Percentiles rank a stretch among this genome's conserved stretches.
Evolutionary conservation across 2,797 vertebrate species (phyloP).

Genomic region (Semaprochilodus insignis): DNA sequence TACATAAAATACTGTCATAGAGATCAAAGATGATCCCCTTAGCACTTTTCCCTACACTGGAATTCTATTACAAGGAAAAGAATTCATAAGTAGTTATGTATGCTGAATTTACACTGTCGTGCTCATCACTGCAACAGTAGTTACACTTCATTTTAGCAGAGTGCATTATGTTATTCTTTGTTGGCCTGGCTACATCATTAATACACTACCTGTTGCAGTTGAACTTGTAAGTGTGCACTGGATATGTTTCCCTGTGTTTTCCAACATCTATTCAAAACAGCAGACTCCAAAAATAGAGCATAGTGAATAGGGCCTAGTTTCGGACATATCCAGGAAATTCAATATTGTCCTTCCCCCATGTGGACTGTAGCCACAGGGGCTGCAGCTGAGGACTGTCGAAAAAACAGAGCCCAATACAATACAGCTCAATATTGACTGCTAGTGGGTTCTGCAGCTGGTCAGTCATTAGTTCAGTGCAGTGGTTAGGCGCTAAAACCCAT

Average conservation of each 20-base stretch:
- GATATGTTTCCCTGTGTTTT: not conserved
- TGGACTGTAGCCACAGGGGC: slow-evolving; percentile 39
- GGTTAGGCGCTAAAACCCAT: no score
- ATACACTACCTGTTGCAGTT: not conserved
- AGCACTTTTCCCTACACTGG: no score
- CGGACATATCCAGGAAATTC: slow-evolving; percentile 56
- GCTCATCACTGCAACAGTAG: no score
- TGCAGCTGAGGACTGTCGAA: slow-evolving; percentile 60
- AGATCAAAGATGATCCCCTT: no score
- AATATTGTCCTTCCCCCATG: slow-evolving; percentile 61
- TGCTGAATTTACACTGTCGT: no score
- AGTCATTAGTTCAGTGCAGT: not conserved
- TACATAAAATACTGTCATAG: no score
- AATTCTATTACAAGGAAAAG: no score
- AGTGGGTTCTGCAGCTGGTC: slow-evolving; percentile 53
- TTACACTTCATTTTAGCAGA: no score
- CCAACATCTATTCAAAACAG: not conserved
- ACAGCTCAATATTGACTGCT: slow-evolving; percentile 64
- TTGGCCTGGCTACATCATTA: no score
- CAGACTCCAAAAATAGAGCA: not conserved
- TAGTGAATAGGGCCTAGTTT: not conserved
- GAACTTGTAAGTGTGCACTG: not conserved
- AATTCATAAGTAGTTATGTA: no score
- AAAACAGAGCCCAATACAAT: slow-evolving; percentile 36
- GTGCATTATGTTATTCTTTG: no score